Percentiles rank a stretch among this genome's conserved stretches.
These are phyloP conservation scores for Endotricha flammealis DNA, from an alignment of 2,888 invertebrate genomes.

Conservation along the genomic window DNA sequence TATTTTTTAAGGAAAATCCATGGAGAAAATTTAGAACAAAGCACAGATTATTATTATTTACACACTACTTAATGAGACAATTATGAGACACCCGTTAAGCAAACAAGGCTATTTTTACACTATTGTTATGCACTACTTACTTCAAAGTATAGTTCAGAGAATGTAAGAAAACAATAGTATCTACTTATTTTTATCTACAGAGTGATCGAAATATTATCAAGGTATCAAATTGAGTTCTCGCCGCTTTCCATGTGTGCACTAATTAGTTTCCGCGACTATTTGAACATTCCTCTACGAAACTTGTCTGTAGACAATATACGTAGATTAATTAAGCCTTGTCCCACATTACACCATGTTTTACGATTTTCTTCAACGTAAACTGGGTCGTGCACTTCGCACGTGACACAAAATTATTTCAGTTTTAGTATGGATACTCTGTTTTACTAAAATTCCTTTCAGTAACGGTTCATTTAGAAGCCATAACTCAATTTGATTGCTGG, in stretches of 20 bases:
- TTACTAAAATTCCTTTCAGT: neutral
- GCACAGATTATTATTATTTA: conserved; percentile 2
- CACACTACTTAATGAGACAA: neutral
- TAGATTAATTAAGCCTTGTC: conserved; percentile 32
- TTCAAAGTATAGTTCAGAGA: too few relatives aligned
- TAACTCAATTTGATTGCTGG: neutral
- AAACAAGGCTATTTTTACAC: conserved; percentile 26
- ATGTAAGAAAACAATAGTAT: too few relatives aligned
- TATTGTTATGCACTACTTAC: conserved; percentile 19
- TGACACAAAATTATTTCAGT: conserved; percentile 10
- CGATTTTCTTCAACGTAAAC: conserved; percentile 23
- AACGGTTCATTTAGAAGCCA: conserved; percentile 14
- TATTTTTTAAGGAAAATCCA: too few relatives aligned
- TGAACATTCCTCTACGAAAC: conserved; percentile 18
- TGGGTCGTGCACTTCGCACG: conserved; percentile 19
- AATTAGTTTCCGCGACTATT: conserved; percentile 8
- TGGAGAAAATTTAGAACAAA: too few relatives aligned
- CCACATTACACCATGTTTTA: conserved; percentile 32
- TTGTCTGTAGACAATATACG: conserved; percentile 21
- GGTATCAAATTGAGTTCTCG: neutral
- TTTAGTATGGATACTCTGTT: neutral
- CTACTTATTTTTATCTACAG: too few relatives aligned
- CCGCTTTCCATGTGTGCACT: conserved; percentile 7
- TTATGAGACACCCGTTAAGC: conserved; percentile 9
- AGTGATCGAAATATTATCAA: too few relatives aligned